phyloP scores from a whole-genome alignment of 2,113 vertebrate species.

The Semicossyphus pulcher region DNA sequence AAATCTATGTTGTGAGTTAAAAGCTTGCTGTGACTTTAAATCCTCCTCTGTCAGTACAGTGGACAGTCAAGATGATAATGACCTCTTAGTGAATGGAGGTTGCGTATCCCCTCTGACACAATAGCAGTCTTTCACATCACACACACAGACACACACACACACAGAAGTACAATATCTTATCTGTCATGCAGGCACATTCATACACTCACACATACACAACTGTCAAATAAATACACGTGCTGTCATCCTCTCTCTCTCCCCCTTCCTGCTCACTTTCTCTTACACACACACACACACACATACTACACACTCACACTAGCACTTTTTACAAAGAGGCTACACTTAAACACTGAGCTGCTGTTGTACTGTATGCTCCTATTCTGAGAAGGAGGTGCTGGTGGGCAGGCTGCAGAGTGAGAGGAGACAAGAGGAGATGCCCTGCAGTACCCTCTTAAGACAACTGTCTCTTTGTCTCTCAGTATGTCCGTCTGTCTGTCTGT shows the following conservation, averaged over 20 bases:
- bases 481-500: conserved; percentile 40
- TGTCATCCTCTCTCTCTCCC: conserved; percentile 25
- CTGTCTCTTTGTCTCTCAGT: conserved; percentile 66
- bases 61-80: conserved; percentile 60
- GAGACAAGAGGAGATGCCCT: conserved; percentile 61
- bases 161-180: conserved; percentile 63
- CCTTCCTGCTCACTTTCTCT: conserved; percentile 9
- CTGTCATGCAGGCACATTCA: conserved; percentile 37
- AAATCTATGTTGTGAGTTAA: conserved; percentile 9
- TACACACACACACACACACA: conserved; percentile 35
- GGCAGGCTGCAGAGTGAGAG: conserved; percentile 38
- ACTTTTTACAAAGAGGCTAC: conserved; percentile 58
- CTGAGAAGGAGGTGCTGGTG: conserved; percentile 53
- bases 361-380: conserved; percentile 48
- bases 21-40: conserved; percentile 43
- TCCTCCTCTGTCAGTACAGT: conserved; percentile 45
- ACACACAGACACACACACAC: conserved; percentile 32
- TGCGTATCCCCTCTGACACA: conserved; percentile 73
- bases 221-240: conserved; percentile 45
- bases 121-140: conserved; percentile 67
- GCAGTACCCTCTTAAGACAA: conserved; percentile 65
- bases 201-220: conserved; percentile 37
- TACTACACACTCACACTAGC: conserved; percentile 38
- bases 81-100: conserved; percentile 67
- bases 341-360: conserved; percentile 66